Conservation (phyloP, 2,113 vertebrate species). For the Pelodiscus sinensis region DNA sequence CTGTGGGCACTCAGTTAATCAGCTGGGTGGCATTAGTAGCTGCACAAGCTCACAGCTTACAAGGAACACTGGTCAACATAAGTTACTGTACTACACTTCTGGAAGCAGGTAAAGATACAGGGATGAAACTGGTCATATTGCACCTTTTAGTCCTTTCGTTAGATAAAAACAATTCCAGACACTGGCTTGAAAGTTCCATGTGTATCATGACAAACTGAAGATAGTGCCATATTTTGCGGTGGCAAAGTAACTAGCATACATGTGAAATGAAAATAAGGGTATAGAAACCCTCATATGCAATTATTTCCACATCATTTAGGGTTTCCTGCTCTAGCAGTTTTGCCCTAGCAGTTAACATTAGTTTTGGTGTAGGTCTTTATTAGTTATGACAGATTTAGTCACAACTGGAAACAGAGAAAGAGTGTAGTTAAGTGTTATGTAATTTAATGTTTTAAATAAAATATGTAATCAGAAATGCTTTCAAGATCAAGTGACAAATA, state of each 20-base stretch:
- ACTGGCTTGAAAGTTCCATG: conserved; percentile 32
- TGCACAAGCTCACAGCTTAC: too few relatives aligned
- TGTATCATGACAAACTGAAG: conserved; percentile 18
- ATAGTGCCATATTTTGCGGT: conserved; percentile 3
- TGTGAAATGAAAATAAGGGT: not conserved
- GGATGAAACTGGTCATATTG: conserved; percentile 10
- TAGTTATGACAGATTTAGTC: conserved; percentile 35
- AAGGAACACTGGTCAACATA: not conserved
- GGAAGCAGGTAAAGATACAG: conserved; percentile 41
- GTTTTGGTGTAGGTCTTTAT: conserved; percentile 31
- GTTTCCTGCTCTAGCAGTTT: conserved; percentile 22
- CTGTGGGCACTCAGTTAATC: too few relatives aligned
- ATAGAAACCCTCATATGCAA: conserved; percentile 31
- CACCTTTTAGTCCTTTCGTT: conserved; percentile 9
- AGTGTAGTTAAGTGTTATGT: not conserved
- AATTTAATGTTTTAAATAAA: conserved; percentile 13
- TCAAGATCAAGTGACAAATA: conserved; percentile 11
- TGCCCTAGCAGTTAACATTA: conserved; percentile 20
- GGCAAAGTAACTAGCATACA: conserved; percentile 37
- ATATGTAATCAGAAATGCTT: not conserved
- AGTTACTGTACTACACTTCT: not conserved
- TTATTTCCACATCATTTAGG: not conserved
- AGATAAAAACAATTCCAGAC: conserved; percentile 24
- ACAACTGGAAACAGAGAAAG: conserved; percentile 18
- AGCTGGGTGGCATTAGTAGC: too few relatives aligned